These are phyloP conservation scores for Aplochiton taeniatus DNA, from an alignment of 2,797 vertebrate species.

Conservation along the genomic window DNA sequence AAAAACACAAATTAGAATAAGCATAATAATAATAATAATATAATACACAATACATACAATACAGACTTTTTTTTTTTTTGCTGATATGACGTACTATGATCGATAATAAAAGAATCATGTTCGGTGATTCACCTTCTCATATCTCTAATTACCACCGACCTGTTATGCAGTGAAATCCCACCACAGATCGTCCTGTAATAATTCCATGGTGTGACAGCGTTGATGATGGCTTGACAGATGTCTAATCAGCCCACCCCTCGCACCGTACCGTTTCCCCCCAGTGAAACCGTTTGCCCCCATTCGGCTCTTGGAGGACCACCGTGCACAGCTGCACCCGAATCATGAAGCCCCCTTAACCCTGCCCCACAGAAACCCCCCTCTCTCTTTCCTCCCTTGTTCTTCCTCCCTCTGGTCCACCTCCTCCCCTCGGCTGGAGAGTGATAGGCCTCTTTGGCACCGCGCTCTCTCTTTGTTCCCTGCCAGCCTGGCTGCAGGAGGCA, in stretches of 20 bases:
- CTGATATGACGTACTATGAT: no score
- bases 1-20: no score
- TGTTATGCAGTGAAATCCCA: no score
- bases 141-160: no score
- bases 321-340: conserved; percentile 58
- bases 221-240: conserved; percentile 67
- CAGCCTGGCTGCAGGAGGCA: conserved; percentile 49
- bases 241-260: conserved; percentile 54
- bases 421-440: conserved; percentile 21
- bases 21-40: no score
- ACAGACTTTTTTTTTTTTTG: no score
- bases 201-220: conserved; percentile 52
- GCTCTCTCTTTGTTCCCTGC: conserved; percentile 69
- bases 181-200: not conserved
- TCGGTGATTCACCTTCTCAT: no score
- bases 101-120: no score
- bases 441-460: conserved; percentile 62
- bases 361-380: conserved; percentile 14
- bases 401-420: not conserved
- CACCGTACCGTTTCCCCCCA: conserved; percentile 38
- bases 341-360: conserved; percentile 29
- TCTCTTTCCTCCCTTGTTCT: not conserved
- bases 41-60: no score
- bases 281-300: conserved; percentile 38
- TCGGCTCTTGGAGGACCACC: conserved; percentile 41